Percentiles rank a stretch among this genome's conserved stretches.
phyloP scores from a whole-genome alignment of 2,888 invertebrate genomes.

The Trichogramma dendrolimi region DNA sequence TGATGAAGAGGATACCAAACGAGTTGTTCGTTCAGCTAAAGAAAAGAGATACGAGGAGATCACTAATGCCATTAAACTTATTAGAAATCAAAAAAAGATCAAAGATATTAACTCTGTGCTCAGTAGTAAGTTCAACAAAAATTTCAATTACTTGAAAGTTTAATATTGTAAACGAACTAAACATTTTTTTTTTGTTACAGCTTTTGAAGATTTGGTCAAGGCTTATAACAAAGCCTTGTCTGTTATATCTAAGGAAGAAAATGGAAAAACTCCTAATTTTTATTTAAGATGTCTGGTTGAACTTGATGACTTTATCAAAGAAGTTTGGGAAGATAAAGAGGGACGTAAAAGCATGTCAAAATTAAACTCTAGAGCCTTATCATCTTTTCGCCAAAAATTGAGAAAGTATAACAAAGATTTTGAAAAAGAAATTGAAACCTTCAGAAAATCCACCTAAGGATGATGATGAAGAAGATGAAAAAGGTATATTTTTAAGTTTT shows the following conservation, averaged over 20 bases:
- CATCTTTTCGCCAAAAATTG: constrained; percentile 90
- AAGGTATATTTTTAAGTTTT: constrained; percentile 51
- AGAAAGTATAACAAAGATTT: constrained; percentile 93
- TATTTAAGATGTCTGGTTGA: constrained; percentile 82
- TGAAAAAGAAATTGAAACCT: constrained; percentile 81
- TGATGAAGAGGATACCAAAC: constrained; percentile 94
- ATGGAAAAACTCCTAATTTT: constrained; percentile 87
- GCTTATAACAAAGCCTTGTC: constrained; percentile 89
- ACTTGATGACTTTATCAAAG: constrained; percentile 82
- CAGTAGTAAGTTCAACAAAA: constrained; percentile 60
- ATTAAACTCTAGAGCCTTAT: constrained; percentile 88
- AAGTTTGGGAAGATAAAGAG: constrained; percentile 92
- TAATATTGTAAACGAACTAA: no score
- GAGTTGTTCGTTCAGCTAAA: constrained; percentile 93
- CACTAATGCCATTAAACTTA: constrained; percentile 83
- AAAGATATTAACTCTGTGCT: constrained; percentile 95
- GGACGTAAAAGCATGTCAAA: constrained; percentile 82
- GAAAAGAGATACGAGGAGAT: constrained; percentile 96
- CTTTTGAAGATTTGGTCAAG: constrained; percentile 87
- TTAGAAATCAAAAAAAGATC: constrained; percentile 93
- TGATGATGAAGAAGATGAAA: constrained; percentile 76
- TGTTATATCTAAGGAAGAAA: constrained; percentile 89
- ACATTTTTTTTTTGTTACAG: constrained; percentile 46
- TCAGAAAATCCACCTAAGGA: constrained; percentile 79
- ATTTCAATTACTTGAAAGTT: no score